Evolutionary conservation across 2,113 vertebrate species (phyloP).

Genomic region (Talpa occidentalis): DNA sequence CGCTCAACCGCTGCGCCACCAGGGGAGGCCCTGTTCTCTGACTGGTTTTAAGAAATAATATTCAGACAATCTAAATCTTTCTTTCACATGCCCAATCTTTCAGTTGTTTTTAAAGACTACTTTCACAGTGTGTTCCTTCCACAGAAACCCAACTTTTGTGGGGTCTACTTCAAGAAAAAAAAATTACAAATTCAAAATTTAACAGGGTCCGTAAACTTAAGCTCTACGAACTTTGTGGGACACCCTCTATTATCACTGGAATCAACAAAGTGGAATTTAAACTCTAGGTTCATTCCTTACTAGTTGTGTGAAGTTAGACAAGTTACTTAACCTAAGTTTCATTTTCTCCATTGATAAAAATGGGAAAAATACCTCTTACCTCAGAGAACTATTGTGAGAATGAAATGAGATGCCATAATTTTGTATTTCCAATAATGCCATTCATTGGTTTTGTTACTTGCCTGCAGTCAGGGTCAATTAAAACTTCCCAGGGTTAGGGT

Average conservation of each 20-base stretch:
- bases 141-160: not conserved
- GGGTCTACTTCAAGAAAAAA: not conserved
- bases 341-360: not conserved
- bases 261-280: not conserved
- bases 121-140: not conserved
- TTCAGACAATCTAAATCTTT: not conserved
- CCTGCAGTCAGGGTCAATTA: not conserved
- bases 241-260: not conserved
- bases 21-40: no score
- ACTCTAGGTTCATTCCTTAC: not conserved
- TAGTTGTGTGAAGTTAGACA: not conserved
- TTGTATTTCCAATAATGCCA: not conserved
- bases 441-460: not conserved
- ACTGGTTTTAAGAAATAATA: not conserved
- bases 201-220: not conserved
- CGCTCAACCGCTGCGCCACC: no score
- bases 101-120: not conserved
- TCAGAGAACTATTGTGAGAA: not conserved
- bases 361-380: not conserved
- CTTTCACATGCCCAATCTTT: not conserved
- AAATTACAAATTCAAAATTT: not conserved
- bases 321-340: not conserved
- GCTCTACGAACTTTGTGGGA: not conserved
- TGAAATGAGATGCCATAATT: not conserved
- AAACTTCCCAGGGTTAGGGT: not conserved